A percentile compares a stretch with the other conserved stretches of the same genome.
Evolutionary conservation across 2,797 vertebrate genomes (phyloP).

Genomic region (Gymnothorax reevesii): DNA sequence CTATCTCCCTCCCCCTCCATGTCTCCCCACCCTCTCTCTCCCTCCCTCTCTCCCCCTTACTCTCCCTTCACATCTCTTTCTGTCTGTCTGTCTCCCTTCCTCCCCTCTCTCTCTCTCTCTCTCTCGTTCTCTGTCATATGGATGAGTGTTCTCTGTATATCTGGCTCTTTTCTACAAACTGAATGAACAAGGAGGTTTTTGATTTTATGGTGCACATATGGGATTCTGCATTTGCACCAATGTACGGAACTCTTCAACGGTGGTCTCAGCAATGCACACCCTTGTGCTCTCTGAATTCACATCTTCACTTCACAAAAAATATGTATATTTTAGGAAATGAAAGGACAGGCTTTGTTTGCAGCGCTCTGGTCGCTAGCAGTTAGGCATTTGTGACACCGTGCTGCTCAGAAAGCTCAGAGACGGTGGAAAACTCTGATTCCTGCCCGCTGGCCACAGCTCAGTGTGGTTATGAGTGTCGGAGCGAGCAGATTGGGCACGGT

Average conservation of each 20-base stretch:
- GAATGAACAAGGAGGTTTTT: background rate
- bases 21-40: too few relatives aligned
- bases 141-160: background rate
- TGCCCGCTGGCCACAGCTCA: background rate
- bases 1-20: background rate
- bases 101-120: background rate
- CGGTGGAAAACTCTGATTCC: background rate
- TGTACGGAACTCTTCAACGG: background rate
- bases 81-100: background rate
- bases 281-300: background rate
- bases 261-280: background rate
- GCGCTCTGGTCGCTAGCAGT: background rate
- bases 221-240: background rate
- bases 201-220: background rate
- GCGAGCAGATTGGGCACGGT: background rate
- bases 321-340: too few relatives aligned
- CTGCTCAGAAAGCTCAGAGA: background rate
- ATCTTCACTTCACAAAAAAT: background rate
- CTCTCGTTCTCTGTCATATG: background rate
- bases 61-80: background rate
- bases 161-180: background rate
- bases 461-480: background rate
- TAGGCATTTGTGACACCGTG: background rate
- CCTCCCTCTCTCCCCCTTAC: background rate
- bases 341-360: too few relatives aligned